Evolutionary conservation across 2,113 vertebrate genomes (phyloP).

Genomic region (Bos javanicus): DNA sequence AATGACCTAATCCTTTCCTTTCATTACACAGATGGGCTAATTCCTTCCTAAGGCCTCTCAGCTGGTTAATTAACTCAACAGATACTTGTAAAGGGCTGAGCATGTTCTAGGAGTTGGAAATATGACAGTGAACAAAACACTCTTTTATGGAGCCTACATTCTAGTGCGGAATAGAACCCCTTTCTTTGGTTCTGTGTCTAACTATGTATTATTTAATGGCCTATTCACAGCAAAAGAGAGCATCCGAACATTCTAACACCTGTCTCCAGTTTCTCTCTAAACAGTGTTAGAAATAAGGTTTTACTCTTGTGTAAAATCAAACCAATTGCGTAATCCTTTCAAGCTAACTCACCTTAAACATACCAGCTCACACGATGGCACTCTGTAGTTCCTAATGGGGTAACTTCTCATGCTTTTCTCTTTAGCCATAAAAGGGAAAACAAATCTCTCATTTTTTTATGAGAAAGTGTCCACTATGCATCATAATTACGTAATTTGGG

Average conservation of each 20-base stretch:
- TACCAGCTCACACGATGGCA: fast-evolving
- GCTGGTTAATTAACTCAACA: background rate
- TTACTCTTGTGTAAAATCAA: background rate
- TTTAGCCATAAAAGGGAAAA: background rate
- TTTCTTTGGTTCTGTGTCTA: background rate
- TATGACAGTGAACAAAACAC: background rate
- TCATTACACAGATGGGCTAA: background rate
- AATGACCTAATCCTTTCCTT: background rate
- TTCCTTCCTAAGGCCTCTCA: background rate
- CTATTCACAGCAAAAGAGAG: background rate
- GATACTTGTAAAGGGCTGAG: background rate
- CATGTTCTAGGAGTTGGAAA: background rate
- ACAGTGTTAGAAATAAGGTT: background rate
- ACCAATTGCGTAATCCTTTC: background rate
- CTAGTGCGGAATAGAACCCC: background rate
- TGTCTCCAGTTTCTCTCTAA: background rate
- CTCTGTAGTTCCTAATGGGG: background rate
- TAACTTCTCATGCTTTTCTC: background rate
- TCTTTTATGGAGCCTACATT: background rate
- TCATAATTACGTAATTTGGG: background rate
- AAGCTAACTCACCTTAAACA: background rate
- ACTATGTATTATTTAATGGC: background rate
- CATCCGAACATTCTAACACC: background rate
- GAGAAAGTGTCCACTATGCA: background rate
- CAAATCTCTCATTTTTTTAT: background rate